Evolutionary conservation across 2,888 invertebrate species (phyloP), one percentile per base, ranked within the genome.

Genomic region (Coenonympha arcania): DNA sequence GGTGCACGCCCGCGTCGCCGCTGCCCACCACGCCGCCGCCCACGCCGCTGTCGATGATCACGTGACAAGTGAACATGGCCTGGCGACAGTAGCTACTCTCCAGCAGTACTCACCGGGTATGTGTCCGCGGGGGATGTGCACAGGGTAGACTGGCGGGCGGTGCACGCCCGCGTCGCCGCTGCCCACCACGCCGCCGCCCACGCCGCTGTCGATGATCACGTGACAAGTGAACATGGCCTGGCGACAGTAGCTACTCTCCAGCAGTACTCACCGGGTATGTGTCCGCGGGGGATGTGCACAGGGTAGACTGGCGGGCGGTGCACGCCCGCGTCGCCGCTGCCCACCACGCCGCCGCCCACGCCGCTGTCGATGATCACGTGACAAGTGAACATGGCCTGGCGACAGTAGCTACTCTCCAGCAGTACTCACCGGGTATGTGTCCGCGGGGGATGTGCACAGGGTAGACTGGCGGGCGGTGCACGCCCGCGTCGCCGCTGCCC

Each of bases 11-110:
- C 3, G 84, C 84, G 73, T 84, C 85, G 0, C 85, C 85, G 54
- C 83, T 79, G 26, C 85, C 85, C 0, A 82, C 84, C 9, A 82
- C 73, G 0, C 85, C 85, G 1, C 83, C 84, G 0, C 83, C 82
- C 0, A 83, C 82, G 0, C 85, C 85, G 46, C 71, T 75, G 66
- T 85, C 85, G 2, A 84, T 72, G 1, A 85, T 79, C 43, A 84
- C 76, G 34, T n/a, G n/a, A n/a, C n/a, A n/a, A n/a, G n/a, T n/a
- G n/a, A n/a, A n/a, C n/a, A n/a, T n/a, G n/a, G n/a, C n/a, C n/a
- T n/a, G n/a, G n/a, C n/a, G n/a, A n/a, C n/a, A n/a, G n/a, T n/a
- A n/a, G n/a, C n/a, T n/a, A n/a, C n/a, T n/a, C n/a, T n/a, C n/a
- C n/a, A n/a, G n/a, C n/a, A n/a, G n/a, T n/a, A n/a, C n/a, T n/a